These are phyloP conservation scores for Lacanobia wlatinum DNA, from an alignment of 2,888 invertebrate species.

Conservation along the genomic window DNA sequence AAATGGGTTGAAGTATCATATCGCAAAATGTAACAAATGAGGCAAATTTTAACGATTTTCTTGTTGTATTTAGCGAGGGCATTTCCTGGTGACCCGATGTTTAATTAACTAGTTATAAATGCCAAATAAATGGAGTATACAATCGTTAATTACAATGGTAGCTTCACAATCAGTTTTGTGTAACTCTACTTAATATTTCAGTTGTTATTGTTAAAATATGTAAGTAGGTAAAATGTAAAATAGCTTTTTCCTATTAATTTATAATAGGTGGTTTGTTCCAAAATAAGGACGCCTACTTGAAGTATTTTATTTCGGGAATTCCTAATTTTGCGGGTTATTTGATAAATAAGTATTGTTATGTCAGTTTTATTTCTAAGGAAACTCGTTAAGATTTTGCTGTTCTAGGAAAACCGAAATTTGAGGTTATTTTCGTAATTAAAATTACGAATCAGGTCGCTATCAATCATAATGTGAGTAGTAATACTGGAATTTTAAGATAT, in stretches of 20 bases:
- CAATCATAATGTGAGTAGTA: neutral
- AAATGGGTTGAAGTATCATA: neutral
- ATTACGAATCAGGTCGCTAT: neutral
- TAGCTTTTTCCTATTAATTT: neutral
- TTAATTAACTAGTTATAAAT: conserved; percentile 28
- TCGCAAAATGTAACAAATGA: conserved; percentile 1
- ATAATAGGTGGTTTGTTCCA: neutral
- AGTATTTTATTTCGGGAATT: neutral
- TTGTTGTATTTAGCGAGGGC: conserved; percentile 22
- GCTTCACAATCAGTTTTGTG: conserved; percentile 12
- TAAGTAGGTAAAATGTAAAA: neutral
- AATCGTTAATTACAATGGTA: neutral
- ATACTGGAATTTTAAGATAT: conserved; percentile 3
- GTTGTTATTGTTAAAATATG: conserved; percentile 4
- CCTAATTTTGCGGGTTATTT: neutral
- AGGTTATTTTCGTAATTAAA: neutral
- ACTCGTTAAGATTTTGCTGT: neutral
- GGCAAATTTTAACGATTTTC: conserved; percentile 39
- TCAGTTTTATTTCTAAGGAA: neutral
- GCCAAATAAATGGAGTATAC: conserved; percentile 17
- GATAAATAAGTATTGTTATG: neutral
- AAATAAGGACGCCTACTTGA: neutral
- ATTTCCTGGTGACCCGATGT: conserved; percentile 26
- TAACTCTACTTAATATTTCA: neutral
- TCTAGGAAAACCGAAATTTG: neutral